Percentiles rank a stretch among this genome's conserved stretches.
These are phyloP conservation scores for Percopsis transmontana DNA, from an alignment of 2,113 vertebrate genomes.

Conservation along the genomic window DNA sequence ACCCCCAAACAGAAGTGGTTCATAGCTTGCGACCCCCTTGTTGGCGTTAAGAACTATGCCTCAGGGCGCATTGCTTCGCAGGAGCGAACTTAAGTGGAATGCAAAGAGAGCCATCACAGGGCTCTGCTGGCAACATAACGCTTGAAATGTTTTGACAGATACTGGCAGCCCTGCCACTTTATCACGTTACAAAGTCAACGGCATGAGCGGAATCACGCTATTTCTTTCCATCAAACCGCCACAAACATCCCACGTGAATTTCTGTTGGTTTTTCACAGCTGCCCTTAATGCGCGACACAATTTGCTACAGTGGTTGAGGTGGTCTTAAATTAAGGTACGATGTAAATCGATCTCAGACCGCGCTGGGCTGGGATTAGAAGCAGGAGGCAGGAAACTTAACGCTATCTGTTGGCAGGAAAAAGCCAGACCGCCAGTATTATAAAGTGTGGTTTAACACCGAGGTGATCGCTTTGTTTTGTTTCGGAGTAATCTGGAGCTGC, in stretches of 20 bases:
- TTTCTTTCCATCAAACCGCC: slow-evolving; percentile 40
- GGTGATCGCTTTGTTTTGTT: slow-evolving; percentile 26
- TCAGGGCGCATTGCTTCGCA: not conserved
- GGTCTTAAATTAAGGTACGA: not conserved
- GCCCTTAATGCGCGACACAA: slow-evolving; percentile 37
- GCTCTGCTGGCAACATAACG: slow-evolving; percentile 53
- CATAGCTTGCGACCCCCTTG: no score
- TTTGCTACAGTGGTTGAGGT: slow-evolving; percentile 3
- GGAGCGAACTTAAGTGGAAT: slow-evolving; percentile 53
- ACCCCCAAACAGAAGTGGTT: no score
- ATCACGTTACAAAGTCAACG: slow-evolving; percentile 64
- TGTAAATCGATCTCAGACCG: slow-evolving; percentile 21
- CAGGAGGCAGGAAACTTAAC: slow-evolving; percentile 5
- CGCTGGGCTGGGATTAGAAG: slow-evolving; percentile 4
- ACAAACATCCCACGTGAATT: slow-evolving; percentile 30
- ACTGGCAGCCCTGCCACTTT: slow-evolving; percentile 53
- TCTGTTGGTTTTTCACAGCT: slow-evolving; percentile 22
- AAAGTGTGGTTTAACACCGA: slow-evolving; percentile 4
- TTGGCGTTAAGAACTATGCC: no score
- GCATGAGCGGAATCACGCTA: slow-evolving; percentile 42
- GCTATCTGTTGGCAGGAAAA: slow-evolving; percentile 1
- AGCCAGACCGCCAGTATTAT: slow-evolving; percentile 7
- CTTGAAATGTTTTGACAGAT: slow-evolving; percentile 63
- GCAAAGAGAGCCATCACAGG: slow-evolving; percentile 53
- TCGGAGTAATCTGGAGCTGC: slow-evolving; percentile 21